These are phyloP conservation scores for Epicampocera succincta DNA, from an alignment of 2,888 invertebrate species.

Conservation along the genomic window DNA sequence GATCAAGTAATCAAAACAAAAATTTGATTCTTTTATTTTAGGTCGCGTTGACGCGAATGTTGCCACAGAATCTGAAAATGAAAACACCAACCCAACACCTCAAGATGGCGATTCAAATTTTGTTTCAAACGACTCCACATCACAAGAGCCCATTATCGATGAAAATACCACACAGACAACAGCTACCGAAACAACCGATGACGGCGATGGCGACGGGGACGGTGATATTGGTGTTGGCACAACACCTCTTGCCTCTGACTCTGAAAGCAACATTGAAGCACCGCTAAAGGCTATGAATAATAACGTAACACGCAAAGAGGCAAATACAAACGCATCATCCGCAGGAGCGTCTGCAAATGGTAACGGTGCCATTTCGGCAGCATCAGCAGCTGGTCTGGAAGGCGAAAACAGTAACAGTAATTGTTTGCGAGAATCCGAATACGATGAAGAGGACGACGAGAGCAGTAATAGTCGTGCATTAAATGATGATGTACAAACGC, in stretches of 20 bases:
- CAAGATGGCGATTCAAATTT: constrained; percentile 80
- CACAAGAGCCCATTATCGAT: constrained; percentile 79
- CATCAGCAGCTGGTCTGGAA: constrained; percentile 64
- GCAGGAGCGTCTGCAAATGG: constrained; percentile 73
- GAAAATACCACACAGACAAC: constrained; percentile 83
- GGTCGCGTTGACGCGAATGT: constrained; percentile 73
- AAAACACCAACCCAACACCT: constrained; percentile 76
- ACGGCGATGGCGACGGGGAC: constrained; percentile 72
- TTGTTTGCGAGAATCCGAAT: constrained; percentile 73
- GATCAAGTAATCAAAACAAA: no score
- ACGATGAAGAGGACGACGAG: constrained; percentile 76
- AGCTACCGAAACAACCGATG: constrained; percentile 82
- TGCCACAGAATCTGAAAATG: constrained; percentile 77
- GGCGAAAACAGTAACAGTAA: constrained; percentile 71
- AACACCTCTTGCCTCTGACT: constrained; percentile 83
- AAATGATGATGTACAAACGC: constrained; percentile 66
- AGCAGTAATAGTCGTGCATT: constrained; percentile 71
- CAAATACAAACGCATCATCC: constrained; percentile 46
- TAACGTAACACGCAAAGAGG: constrained; percentile 58
- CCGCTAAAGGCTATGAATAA: constrained; percentile 77
- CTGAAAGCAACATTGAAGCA: constrained; percentile 90
- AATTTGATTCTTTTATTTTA: constrained; percentile 10
- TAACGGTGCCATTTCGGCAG: constrained; percentile 72
- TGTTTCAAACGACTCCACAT: constrained; percentile 80
- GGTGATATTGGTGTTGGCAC: constrained; percentile 62